Evolutionary conservation across 2,888 invertebrate genomes (phyloP).

Genomic region (Cybosia mesomella): DNA sequence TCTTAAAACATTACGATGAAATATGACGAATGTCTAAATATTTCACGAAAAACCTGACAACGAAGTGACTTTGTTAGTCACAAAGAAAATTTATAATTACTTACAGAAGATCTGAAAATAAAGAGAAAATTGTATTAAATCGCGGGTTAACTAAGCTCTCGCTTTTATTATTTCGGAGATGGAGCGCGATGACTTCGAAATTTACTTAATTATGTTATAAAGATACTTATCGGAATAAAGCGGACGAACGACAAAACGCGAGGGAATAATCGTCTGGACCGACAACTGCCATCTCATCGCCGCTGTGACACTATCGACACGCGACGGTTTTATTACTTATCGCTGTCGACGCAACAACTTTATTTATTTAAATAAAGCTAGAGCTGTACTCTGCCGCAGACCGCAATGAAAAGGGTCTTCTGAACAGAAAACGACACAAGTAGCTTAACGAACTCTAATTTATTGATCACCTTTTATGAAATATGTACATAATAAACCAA

Average conservation of each 20-base stretch:
- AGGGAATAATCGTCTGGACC: slow-evolving; percentile 53
- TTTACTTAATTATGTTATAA: slow-evolving; percentile 80
- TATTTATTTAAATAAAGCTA: background rate
- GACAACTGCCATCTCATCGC: slow-evolving; percentile 60
- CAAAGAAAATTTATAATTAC: slow-evolving; percentile 68
- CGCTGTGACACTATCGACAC: slow-evolving; percentile 33
- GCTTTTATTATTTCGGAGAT: slow-evolving; percentile 74
- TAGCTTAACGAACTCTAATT: too few relatives aligned
- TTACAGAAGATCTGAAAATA: slow-evolving; percentile 70
- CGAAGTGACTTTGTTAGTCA: slow-evolving; percentile 61
- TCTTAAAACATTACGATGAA: slow-evolving; percentile 29
- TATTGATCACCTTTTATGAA: too few relatives aligned
- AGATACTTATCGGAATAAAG: slow-evolving; percentile 76
- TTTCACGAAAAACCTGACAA: slow-evolving; percentile 55
- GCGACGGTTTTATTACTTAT: slow-evolving; percentile 44
- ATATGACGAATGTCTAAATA: slow-evolving; percentile 29
- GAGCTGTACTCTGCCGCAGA: background rate
- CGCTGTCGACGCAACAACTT: slow-evolving; percentile 28
- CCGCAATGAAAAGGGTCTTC: background rate
- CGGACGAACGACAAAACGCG: slow-evolving; percentile 55
- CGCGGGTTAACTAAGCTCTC: slow-evolving; percentile 72
- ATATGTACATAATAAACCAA: too few relatives aligned
- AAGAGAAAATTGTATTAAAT: slow-evolving; percentile 71
- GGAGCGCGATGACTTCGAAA: slow-evolving; percentile 73
- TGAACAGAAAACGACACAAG: too few relatives aligned